Evolutionary conservation across 2,113 vertebrate genomes (phyloP).

Genomic region (Gambusia holbrooki): DNA sequence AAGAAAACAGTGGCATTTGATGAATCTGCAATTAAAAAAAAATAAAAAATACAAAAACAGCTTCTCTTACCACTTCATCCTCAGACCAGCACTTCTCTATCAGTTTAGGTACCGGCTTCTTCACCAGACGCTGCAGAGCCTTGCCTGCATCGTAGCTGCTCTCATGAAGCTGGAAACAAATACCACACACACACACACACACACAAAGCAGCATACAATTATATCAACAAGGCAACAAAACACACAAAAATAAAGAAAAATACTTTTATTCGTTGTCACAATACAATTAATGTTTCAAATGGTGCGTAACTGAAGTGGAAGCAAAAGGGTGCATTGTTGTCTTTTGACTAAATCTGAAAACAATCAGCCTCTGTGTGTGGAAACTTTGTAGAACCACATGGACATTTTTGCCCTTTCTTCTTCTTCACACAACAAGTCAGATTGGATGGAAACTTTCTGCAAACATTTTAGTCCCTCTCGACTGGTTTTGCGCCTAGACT

Average conservation of each 20-base stretch:
- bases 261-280: not conserved
- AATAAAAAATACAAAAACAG: not conserved
- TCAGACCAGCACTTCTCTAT: slow-evolving; percentile 99
- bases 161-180: slow-evolving; percentile 89
- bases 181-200: not conserved
- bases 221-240: not conserved
- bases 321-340: not conserved
- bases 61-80: slow-evolving; percentile 94
- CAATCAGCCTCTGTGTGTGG: too few species aligned
- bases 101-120: slow-evolving; percentile 97
- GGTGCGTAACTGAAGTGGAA: not conserved
- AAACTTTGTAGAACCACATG: too few species aligned
- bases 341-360: too few species aligned
- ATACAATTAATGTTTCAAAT: not conserved
- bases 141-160: slow-evolving; percentile 97
- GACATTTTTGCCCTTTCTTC: too few species aligned
- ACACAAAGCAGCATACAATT: not conserved
- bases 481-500: not conserved
- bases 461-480: too few species aligned
- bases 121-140: slow-evolving; percentile 96
- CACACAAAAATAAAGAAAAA: not conserved
- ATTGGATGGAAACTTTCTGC: not conserved
- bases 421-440: too few species aligned
- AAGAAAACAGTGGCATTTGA: too few species aligned
- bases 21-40: not conserved